Evolutionary conservation across 2,888 invertebrate species (phyloP), one percentile per base, ranked within the genome.

Genomic region (Macrophya annulata): DNA sequence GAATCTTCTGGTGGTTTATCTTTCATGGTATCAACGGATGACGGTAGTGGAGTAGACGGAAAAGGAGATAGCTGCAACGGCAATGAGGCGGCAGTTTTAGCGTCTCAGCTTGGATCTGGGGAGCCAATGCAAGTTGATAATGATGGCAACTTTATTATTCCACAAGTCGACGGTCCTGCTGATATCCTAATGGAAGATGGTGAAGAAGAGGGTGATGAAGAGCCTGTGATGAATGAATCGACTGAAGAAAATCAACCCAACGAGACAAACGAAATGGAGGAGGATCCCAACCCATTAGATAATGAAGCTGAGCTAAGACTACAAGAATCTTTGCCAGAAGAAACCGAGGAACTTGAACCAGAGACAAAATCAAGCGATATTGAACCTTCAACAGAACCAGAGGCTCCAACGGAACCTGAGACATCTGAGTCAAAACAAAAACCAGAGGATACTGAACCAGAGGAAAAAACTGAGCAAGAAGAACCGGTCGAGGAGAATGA

Each of bases 61-160:
- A 93, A 93, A 86, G 89, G 91, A n/a, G 93, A 93, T 43, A 92
- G 91, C 65, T 93, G 93, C 86, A 93, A 93, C 25, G 93, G 93
- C 0, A 93, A 91, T 71, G 93, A 93, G 62, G 90, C 92, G 0
- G 90, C 91, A 0, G 91, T 89, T 25, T 85, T 91, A 12, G 92
- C 92, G 0, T 90, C 92, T 4, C 92, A 92, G 84, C 88, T 93
- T 83, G 87, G 88, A 3, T 90, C 88, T 8, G 91, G 89, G 0
- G 93, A 93, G 65, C 89, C 92, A 0, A 92, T 93, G 92, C 92
- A 93, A 86, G 92, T 93, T 0, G 93, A 93, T 51, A 91, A 91
- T 4, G 93, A 93, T 4, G 93, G 92, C 0, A 93, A 92, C 85
- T 92, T 93, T 51, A 90, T 93, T 4, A 93, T 93, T 87, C 93